Conservation (phyloP, 2,113 vertebrate species). For the Varanus komodoensis region DNA sequence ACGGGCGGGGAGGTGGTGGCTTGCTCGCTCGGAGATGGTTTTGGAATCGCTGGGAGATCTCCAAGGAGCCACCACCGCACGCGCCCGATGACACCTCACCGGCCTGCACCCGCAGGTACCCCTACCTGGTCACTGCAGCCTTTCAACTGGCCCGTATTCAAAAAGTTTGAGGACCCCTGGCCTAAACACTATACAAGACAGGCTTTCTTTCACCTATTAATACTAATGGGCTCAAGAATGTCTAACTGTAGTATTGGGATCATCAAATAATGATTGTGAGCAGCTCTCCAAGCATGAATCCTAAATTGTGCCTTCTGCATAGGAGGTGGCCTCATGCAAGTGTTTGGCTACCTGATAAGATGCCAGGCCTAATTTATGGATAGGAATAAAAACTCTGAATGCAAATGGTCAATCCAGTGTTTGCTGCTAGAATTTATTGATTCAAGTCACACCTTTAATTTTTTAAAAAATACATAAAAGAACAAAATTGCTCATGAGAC, state of each 20-base stretch:
- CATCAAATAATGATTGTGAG: not conserved
- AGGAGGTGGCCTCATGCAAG: not conserved
- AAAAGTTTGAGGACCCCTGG: no score
- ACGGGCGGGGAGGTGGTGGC: no score
- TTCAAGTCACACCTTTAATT: constrained; percentile 77
- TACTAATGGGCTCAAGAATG: not conserved
- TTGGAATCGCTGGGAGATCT: no score
- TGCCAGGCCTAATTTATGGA: not conserved
- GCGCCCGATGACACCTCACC: no score
- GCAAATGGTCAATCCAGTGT: constrained; percentile 50
- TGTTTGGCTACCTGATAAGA: not conserved
- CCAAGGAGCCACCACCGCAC: no score
- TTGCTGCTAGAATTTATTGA: constrained; percentile 66
- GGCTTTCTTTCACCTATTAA: not conserved
- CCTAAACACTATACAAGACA: not conserved
- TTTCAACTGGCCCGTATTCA: no score
- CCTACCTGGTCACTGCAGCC: no score
- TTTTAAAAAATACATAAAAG: constrained; percentile 77
- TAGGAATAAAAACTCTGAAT: constrained; percentile 11
- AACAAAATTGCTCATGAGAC: constrained; percentile 76
- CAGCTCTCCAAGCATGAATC: not conserved
- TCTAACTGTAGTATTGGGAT: not conserved
- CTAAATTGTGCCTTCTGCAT: not conserved
- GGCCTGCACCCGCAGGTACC: no score
- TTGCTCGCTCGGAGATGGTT: no score